Conservation (phyloP, 2,888 invertebrate genomes). For the Galerucella nymphaeae region DNA sequence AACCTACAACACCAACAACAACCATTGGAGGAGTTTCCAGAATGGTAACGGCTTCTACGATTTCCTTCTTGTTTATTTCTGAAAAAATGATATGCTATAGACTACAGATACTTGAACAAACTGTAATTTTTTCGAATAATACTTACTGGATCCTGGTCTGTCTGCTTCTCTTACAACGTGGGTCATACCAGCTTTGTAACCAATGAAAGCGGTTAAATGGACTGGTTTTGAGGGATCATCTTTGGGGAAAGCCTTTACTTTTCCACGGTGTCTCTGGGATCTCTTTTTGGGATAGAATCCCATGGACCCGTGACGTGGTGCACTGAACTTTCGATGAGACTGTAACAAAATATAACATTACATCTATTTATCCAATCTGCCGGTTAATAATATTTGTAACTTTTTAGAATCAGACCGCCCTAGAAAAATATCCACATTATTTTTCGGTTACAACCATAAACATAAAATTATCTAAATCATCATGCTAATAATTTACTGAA, state of each 20-base stretch:
- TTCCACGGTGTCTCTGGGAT: slow-evolving; percentile 95
- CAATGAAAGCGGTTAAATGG: slow-evolving; percentile 96
- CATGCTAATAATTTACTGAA: slow-evolving; percentile 60
- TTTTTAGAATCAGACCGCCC: slow-evolving; percentile 76
- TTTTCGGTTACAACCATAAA: slow-evolving; percentile 76
- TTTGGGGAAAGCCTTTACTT: slow-evolving; percentile 99
- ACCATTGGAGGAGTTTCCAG: slow-evolving; percentile 99
- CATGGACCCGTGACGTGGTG: slow-evolving; percentile 99
- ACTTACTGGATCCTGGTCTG: slow-evolving; percentile 98
- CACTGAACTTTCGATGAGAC: slow-evolving; percentile 99
- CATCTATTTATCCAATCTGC: slow-evolving; percentile 9
- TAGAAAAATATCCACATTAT: slow-evolving; percentile 75
- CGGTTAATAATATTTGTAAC: neutral
- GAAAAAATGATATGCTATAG: slow-evolving; percentile 54
- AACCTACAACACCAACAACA: slow-evolving; percentile 96
- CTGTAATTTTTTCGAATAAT: neutral
- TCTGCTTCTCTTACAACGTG: slow-evolving; percentile 99
- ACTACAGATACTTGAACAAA: neutral
- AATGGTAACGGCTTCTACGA: slow-evolving; percentile 98
- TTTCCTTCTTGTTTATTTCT: slow-evolving; percentile 99
- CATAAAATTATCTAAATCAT: slow-evolving; percentile 71
- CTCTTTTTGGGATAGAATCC: slow-evolving; percentile 99
- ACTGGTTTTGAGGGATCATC: slow-evolving; percentile 97
- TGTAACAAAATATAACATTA: slow-evolving; percentile 65
- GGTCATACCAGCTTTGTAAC: slow-evolving; percentile 99